These are phyloP conservation scores for Phaonia tiefii DNA, from an alignment of 2,888 invertebrate species.

Conservation along the genomic window DNA sequence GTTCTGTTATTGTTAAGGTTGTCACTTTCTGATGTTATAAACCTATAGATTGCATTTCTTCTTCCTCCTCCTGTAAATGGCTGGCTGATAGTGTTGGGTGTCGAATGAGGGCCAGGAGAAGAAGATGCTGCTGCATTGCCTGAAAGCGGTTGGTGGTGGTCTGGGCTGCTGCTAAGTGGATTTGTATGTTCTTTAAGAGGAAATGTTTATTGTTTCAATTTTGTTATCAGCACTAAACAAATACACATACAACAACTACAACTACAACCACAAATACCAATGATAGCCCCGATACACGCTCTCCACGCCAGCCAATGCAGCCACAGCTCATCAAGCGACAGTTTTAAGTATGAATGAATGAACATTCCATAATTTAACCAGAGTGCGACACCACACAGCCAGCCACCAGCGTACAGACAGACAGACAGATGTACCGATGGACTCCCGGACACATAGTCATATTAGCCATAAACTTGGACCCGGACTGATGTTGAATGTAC, in stretches of 20 bases:
- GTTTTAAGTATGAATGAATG: conserved; percentile 65
- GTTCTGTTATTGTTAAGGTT: conserved; percentile 50
- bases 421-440: not conserved
- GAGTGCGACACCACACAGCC: conserved; percentile 24
- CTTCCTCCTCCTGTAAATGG: not conserved
- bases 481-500: not conserved
- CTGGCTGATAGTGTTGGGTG: conserved; percentile 46
- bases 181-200: conserved; percentile 79
- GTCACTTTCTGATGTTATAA: conserved; percentile 43
- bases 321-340: conserved; percentile 64
- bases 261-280: conserved; percentile 13
- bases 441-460: not conserved
- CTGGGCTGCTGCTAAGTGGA: conserved; percentile 75
- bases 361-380: conserved; percentile 59
- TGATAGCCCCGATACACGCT: conserved; percentile 10
- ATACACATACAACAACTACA: conserved; percentile 61
- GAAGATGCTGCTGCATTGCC: conserved; percentile 43
- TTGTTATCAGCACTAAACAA: conserved; percentile 79
- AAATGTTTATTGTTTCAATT: conserved; percentile 80
- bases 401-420: conserved; percentile 5
- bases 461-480: not conserved
- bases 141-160: conserved; percentile 65
- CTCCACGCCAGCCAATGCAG: not conserved
- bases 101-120: conserved; percentile 19
- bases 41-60: conserved; percentile 56